Evolutionary conservation across 2,888 invertebrate genomes (phyloP).

Genomic region (Bursaphelenchus okinawaensis): DNA sequence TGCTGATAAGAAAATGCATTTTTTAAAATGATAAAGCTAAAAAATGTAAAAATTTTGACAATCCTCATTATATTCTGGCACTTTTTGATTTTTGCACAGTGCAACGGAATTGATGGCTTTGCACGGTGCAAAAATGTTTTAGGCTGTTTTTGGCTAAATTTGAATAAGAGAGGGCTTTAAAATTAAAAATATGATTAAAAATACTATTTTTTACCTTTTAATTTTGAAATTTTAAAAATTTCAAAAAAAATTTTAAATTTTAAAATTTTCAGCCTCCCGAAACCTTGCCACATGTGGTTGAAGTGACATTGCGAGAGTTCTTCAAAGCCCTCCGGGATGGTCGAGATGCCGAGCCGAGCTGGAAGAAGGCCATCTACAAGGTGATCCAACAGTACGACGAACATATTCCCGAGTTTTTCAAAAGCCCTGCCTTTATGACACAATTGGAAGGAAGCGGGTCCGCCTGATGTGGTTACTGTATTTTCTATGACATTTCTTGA

Average conservation of each 20-base stretch:
- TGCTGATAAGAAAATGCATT: too few relatives aligned
- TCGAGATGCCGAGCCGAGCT: slow-evolving; percentile 95
- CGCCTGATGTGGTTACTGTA: background rate
- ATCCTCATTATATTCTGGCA: too few relatives aligned
- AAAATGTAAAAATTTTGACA: too few relatives aligned
- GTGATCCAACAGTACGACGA: slow-evolving; percentile 98
- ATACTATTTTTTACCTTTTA: too few relatives aligned
- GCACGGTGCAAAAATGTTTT: too few relatives aligned
- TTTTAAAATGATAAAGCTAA: too few relatives aligned
- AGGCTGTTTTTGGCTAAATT: too few relatives aligned
- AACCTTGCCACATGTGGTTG: slow-evolving; percentile 92
- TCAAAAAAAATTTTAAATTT: background rate
- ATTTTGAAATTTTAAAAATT: too few relatives aligned
- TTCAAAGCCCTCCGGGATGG: slow-evolving; percentile 94
- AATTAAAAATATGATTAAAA: too few relatives aligned
- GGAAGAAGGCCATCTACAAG: slow-evolving; percentile 99
- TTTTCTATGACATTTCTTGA: background rate
- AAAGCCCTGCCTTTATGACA: slow-evolving; percentile 89
- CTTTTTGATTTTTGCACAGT: too few relatives aligned
- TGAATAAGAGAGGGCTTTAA: too few relatives aligned
- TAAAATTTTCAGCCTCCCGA: slow-evolving; percentile 77
- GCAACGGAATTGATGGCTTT: too few relatives aligned
- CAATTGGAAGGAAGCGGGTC: slow-evolving; percentile 9
- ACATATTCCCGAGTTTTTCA: slow-evolving; percentile 98
- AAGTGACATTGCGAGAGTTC: slow-evolving; percentile 95